Base-by-base conservation (phyloP, 2,113 vertebrate species). In the Sphaerodactylus townsendi region DNA sequence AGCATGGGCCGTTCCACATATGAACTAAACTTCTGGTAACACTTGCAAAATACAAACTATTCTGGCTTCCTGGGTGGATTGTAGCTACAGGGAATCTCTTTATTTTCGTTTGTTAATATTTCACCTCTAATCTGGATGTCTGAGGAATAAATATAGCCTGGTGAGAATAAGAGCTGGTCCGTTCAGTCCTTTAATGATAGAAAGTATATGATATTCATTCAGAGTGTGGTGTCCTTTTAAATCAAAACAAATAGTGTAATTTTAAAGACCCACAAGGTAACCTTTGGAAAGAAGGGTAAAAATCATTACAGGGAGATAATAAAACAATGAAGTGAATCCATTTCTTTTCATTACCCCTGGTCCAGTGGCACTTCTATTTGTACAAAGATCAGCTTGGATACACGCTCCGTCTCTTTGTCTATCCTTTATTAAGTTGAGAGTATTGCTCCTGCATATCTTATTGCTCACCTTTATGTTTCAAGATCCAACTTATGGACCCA, bases 181-280 rank as follows among this genome's bases (percentile, higher is more conserved):
- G 66, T 80, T 65, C 33, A 39, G 44, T 48, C 33, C 33, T n/a
- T 62, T 28, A 48, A 65, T 53, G 70, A 62, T 72, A 15, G 44
- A 85, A 41, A 53, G 23, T 50, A 3, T n/a, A 39, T 66, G 66
- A 48, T 41, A 72, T 39, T 62, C 59, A 74, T 85, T 80, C n/a
- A n/a, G 33, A 53, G 39, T 33, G 44, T 62, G n/a, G 11, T 74
- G 56, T 85, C 59, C 69, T 66, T 85, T 73, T 80, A 85, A 62
- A 74, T 85, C 59, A 80, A 85, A 80, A 85, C 76, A 85, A 85
- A 79, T 74, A 73, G 66, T 41, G 69, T 65, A 64, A 71, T 78
- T 85, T 59, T 46, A 65, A 33, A 73, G 59, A 41, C 69, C 65
- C 66, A 79, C 77, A 80, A 80, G 33, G 69, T 80, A 53, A 74